A percentile compares a stretch with the other conserved stretches of the same genome.
Evolutionary conservation across 2,797 vertebrate species (phyloP).

Genomic region (Peromyscus attwateri): DNA sequence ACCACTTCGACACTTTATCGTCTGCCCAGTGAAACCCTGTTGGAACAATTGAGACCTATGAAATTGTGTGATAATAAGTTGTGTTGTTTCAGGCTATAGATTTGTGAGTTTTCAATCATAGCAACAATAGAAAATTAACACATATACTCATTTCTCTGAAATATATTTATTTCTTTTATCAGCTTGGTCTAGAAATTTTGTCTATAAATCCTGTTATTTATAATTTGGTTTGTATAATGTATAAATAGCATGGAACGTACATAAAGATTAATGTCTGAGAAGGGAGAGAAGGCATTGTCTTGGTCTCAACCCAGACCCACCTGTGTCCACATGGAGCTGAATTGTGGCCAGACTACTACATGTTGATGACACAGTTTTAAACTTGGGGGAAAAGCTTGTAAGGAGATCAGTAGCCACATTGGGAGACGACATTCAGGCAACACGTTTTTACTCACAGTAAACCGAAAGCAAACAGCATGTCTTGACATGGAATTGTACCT

Average conservation of each 20-base stretch:
- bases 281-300: not conserved
- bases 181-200: constrained; percentile 23
- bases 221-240: not conserved
- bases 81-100: constrained; percentile 4
- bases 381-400: not conserved
- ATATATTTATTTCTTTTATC: not conserved
- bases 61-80: not conserved
- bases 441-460: not conserved
- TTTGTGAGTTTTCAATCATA: not conserved
- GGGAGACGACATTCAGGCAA: too few relatives aligned
- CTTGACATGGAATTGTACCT: not conserved
- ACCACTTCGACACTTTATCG: not conserved
- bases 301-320: not conserved
- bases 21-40: not conserved
- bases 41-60: not conserved
- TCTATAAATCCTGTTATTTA: not conserved
- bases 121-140: not conserved
- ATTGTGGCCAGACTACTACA: not conserved
- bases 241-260: not conserved
- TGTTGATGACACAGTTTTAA: constrained; percentile 3
- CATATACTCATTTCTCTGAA: not conserved
- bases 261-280: not conserved
- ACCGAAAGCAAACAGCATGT: not conserved
- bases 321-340: not conserved
- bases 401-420: not conserved